phyloP scores from a whole-genome alignment of 2,888 invertebrate genomes.

The Drosophila hamatofila region DNA sequence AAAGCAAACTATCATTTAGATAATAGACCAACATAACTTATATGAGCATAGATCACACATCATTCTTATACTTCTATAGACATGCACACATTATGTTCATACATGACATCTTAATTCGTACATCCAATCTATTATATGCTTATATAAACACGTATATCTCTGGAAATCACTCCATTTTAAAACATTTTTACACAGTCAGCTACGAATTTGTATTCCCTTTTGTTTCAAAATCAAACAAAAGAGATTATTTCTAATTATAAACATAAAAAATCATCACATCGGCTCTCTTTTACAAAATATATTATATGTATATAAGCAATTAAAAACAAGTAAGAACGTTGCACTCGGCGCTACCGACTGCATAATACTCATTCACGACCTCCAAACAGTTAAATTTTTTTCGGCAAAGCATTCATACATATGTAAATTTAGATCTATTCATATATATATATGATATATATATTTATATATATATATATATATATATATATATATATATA shows the following conservation, averaged over 20 bases:
- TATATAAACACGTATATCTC: not conserved
- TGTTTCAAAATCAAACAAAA: not conserved
- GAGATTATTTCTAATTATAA: not conserved
- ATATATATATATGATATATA: too few species aligned
- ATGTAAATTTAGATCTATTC: too few species aligned
- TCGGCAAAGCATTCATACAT: too few species aligned
- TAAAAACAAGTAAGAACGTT: not conserved
- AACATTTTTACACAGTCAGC: not conserved
- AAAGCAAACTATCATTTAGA: not conserved
- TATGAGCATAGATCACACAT: not conserved
- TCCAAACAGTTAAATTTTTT: too few species aligned
- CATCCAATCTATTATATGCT: not conserved
- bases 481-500: too few species aligned
- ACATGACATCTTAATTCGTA: not conserved
- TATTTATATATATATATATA: too few species aligned
- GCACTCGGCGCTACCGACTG: not conserved
- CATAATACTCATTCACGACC: not conserved
- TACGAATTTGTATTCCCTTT: not conserved
- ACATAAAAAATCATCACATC: not conserved
- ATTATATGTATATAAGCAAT: not conserved
- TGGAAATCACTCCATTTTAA: not conserved
- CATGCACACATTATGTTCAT: not conserved
- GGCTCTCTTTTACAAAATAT: too few species aligned
- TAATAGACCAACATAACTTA: not conserved
- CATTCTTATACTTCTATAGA: not conserved